Evolutionary conservation across 2,113 vertebrate genomes (phyloP), one percentile per base, ranked within the genome.

Genomic region (Callocephalon fimbriatum): DNA sequence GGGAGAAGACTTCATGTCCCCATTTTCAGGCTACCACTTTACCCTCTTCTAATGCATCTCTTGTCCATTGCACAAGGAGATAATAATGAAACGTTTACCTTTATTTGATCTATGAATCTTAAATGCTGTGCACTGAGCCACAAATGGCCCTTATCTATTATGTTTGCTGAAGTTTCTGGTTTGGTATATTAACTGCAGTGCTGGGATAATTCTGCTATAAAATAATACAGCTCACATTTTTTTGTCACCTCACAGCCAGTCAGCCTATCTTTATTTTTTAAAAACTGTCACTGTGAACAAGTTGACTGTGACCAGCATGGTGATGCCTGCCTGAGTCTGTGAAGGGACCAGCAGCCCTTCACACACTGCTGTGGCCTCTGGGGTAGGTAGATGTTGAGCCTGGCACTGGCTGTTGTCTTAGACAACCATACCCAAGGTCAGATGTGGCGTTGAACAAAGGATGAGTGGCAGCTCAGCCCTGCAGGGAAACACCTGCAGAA

Each of bases 371-470:
- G 29, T 58, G 62, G 27, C 15, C 13, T 26, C 25, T 51, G 18
- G 16, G 10, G 17, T 50, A 73, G 38, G 21, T 35, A 44, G 20
- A 18, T 48, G 7, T 48, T 84, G 32, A 72, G 18, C 29, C 42
- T 35, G 14, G 7, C 32, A 38, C 7, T 9, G 22, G 10, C 1
- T 35, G 20, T 16, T 62, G 82, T 68, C 48, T 38, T 0, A 53
- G 22, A 40, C 8, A 48, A 23, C 8, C 32, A 26, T 37, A 68
- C 79, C 58, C 3, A 7, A 65, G 44, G n/a, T 78, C 38, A 61
- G 40, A 47, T 0, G 0, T 54, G 32, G 9, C 3, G 0, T 16
- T 75, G 44, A 56, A 38, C 1, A 2, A 59, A 50, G 47, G 15
- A 32, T 51, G 23, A 50, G 10, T 1, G 2, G 22, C 44, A 59